Evolutionary conservation across 2,113 vertebrate genomes (phyloP).

Genomic region (Zosterops borbonicus): DNA sequence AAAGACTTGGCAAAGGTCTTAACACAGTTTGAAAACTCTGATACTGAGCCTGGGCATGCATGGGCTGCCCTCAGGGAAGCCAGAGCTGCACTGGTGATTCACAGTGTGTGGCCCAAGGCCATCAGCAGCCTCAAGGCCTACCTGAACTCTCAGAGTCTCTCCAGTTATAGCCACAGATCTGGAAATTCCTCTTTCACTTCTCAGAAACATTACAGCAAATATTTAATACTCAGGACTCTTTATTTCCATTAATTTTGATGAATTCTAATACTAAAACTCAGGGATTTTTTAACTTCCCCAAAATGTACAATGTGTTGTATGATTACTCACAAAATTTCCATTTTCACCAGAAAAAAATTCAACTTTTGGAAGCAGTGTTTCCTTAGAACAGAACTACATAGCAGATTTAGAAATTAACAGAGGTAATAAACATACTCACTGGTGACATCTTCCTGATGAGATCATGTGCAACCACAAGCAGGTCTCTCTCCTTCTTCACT

Average conservation of each 20-base stretch:
- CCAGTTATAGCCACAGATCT: not conserved
- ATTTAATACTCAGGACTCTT: not conserved
- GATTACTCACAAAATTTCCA: not conserved
- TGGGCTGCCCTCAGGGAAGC: not conserved
- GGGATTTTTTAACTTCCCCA: not conserved
- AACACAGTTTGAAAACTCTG: not conserved
- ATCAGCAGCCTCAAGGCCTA: not conserved
- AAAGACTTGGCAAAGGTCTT: not conserved
- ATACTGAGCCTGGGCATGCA: not conserved
- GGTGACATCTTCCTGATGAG: conserved; percentile 80
- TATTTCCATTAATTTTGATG: not conserved
- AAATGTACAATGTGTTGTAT: accelerated
- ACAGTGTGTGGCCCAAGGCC: not conserved
- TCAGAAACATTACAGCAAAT: not conserved
- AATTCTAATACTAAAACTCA: not conserved
- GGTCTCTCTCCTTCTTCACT: conserved; percentile 66
- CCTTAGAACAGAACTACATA: not conserved
- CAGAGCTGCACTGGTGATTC: not conserved
- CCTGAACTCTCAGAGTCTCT: not conserved
- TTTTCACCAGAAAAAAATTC: not conserved
- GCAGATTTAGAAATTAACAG: not conserved
- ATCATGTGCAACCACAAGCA: conserved; percentile 77
- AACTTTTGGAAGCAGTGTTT: not conserved
- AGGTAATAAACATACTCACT: conserved; percentile 38
- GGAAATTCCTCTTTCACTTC: not conserved